Base-by-base conservation (phyloP, 2,113 vertebrate species). In the Aptenodytes patagonicus region DNA sequence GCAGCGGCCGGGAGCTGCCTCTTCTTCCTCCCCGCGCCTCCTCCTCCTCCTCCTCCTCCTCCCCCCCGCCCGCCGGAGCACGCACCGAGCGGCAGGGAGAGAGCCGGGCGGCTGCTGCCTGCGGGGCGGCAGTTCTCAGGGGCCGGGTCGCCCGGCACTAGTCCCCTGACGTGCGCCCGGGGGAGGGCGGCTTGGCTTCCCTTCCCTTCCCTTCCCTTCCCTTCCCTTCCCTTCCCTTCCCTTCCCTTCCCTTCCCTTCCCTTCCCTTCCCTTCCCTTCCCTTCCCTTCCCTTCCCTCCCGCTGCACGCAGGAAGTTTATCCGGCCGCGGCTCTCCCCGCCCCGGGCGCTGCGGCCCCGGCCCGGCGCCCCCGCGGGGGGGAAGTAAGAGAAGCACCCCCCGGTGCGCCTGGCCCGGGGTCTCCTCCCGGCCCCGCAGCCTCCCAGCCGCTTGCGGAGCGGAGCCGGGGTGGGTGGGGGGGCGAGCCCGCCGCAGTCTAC, bases 281-380 rank as follows among this genome's bases (percentile, higher is more conserved):
- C 9, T 40, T 40, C 40, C 40, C 40, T 40, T 11, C 40, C 40
- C 40, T 40, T 40, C 40, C 28, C 36, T 44, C 24, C 49, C 9
- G 17, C 71, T 8, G 57, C 65, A 57, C 51, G 86, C 89, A 94
- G 82, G 78, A 87, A 87, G 92, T 93, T 87, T 90, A 95, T 61
- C 57, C 40, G 61, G 82, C 66, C 29, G 60, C 70, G 28, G 79
- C 47, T 51, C 38, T 46, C 34, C 21, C 61, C 19, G 25, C 52
- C 46, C 38, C 28, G 19, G 60, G 52, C 38, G 44, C 44, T 31
- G n/a, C 28, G 20, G 68, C n/a, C n/a, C 31, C 66, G 25, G 81
- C 60, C 40, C 44, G 32, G 46, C n/a, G 26, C 72, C 47, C 36
- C 55, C 47, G 40, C 17, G 19, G 20, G 22, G 26, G 49, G 17